Conservation (phyloP, 2,888 invertebrate genomes). For the Alitta virens region DNA sequence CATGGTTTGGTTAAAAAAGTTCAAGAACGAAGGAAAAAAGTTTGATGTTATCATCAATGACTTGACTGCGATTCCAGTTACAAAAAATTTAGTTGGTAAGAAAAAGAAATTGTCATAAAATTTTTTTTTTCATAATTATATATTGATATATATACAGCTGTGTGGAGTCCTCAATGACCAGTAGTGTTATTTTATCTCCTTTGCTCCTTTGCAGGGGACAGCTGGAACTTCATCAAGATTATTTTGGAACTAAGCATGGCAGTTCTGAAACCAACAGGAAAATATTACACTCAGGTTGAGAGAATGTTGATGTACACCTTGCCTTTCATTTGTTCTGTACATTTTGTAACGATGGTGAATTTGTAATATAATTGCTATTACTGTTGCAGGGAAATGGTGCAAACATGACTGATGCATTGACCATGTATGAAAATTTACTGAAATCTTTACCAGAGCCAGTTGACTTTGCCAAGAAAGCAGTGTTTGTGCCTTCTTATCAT, state of each 20-base stretch:
- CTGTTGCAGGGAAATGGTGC: constrained; percentile 29
- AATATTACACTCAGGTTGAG: constrained; percentile 52
- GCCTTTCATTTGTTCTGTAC: background rate
- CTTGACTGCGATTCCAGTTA: constrained; percentile 86
- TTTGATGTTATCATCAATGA: constrained; percentile 93
- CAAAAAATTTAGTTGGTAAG: constrained; percentile 58
- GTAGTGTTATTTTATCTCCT: background rate
- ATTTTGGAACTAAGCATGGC: constrained; percentile 79
- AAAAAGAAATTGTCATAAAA: too few relatives aligned
- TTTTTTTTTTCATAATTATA: too few relatives aligned
- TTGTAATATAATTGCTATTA: background rate
- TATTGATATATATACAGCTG: too few relatives aligned
- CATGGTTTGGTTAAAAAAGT: constrained; percentile 68
- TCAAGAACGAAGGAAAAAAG: constrained; percentile 68
- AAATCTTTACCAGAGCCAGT: constrained; percentile 16
- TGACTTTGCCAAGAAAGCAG: constrained; percentile 21
- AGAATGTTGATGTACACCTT: too few relatives aligned
- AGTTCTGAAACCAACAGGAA: constrained; percentile 69
- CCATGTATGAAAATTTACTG: constrained; percentile 30
- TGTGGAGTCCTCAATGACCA: too few relatives aligned
- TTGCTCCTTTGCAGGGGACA: constrained; percentile 14
- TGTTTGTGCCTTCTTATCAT: constrained; percentile 31
- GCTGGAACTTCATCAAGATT: constrained; percentile 62
- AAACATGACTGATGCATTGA: constrained; percentile 20
- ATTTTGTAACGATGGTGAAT: background rate